Percentiles rank a stretch among this genome's conserved stretches.
phyloP scores from a whole-genome alignment of 2,797 vertebrate genomes.

The Girardinus metallicus region DNA sequence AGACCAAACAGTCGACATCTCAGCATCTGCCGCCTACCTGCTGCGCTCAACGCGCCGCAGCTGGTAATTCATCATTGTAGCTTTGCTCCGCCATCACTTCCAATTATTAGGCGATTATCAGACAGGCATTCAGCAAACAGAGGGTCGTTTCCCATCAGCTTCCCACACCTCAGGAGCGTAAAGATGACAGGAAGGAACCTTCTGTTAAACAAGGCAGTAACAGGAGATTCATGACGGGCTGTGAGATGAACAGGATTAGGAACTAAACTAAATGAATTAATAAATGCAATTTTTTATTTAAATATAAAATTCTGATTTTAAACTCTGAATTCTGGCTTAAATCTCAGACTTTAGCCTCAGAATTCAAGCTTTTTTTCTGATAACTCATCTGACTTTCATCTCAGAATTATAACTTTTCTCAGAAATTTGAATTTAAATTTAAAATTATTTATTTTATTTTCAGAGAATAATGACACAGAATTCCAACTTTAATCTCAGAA shows the following conservation, averaged over 20 bases:
- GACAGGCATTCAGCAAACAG: conserved; percentile 48
- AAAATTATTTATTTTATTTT: too few species aligned
- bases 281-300: too few species aligned
- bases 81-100: conserved; percentile 65
- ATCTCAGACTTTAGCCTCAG: too few species aligned
- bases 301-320: too few species aligned
- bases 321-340: too few species aligned
- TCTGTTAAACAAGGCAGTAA: conserved; percentile 11
- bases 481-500: too few species aligned
- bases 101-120: conserved; percentile 75
- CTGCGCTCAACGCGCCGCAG: conserved; percentile 52
- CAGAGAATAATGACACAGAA: too few species aligned
- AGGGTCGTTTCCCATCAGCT: conserved; percentile 45
- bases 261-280: too few species aligned
- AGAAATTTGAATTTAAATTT: too few species aligned
- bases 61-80: conserved; percentile 70
- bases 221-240: neutral
- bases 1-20: conserved; percentile 35
- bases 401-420: too few species aligned
- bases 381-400: too few species aligned
- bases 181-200: conserved; percentile 14
- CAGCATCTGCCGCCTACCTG: conserved; percentile 65
- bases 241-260: neutral
- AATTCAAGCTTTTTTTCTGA: too few species aligned
- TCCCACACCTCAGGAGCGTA: conserved; percentile 17